Evolutionary conservation across 2,113 vertebrate species (phyloP).

Genomic region (Lamprologus tigripictilis): DNA sequence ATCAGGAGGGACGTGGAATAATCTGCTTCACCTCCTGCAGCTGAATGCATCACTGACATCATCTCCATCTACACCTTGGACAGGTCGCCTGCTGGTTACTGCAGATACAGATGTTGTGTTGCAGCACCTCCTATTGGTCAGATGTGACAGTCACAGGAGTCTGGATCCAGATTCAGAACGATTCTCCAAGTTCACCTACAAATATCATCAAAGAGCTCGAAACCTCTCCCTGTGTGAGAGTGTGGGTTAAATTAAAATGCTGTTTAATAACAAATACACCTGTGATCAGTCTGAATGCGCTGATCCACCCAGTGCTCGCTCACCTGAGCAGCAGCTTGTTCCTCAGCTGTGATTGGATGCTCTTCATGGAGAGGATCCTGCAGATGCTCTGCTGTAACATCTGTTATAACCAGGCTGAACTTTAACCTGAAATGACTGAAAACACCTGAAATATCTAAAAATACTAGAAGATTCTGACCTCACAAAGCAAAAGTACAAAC

Average conservation of each 20-base stretch:
- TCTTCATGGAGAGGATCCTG: not conserved
- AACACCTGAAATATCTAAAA: not conserved
- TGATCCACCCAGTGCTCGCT: rapidly evolving
- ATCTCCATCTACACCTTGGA: not conserved
- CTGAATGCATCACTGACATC: not conserved
- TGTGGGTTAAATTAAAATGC: not conserved
- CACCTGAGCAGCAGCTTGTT: not conserved
- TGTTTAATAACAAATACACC: rapidly evolving
- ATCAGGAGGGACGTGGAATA: not conserved
- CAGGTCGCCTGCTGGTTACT: not conserved
- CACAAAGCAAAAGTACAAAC: rapidly evolving
- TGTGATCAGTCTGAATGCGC: rapidly evolving
- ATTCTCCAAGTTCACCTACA: not conserved
- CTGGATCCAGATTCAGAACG: not conserved
- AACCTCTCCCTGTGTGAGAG: not conserved
- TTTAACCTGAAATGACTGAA: not conserved
- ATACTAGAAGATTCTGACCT: not conserved
- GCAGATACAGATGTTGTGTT: not conserved
- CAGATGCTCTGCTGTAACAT: not conserved
- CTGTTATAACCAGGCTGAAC: rapidly evolving
- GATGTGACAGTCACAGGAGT: not conserved
- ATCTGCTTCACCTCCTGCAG: not conserved
- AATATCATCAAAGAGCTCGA: not conserved
- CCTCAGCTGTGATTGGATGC: not conserved
- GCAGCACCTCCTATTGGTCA: not conserved